Evolutionary conservation across 2,888 invertebrate genomes (phyloP).

Genomic region (Melangyna quadrimaculata): DNA sequence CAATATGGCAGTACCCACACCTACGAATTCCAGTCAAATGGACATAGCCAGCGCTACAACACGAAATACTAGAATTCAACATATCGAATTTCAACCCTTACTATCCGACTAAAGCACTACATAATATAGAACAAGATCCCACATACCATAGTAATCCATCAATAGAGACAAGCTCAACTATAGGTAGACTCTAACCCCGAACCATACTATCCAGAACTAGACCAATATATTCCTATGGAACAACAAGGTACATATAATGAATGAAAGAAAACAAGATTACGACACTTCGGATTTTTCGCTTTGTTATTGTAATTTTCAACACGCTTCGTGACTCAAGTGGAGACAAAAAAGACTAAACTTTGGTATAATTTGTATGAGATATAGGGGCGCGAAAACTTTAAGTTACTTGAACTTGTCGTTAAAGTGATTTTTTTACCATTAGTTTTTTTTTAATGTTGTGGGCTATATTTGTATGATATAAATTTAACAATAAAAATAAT

Average conservation of each 20-base stretch:
- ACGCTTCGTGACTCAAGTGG: too few relatives aligned
- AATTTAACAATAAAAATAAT: too few relatives aligned
- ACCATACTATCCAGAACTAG: not conserved
- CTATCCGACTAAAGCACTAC: slow-evolving; percentile 1
- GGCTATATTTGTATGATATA: too few relatives aligned
- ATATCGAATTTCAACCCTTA: not conserved
- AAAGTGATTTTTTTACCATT: too few relatives aligned
- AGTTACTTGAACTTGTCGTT: too few relatives aligned
- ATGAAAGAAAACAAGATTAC: not conserved
- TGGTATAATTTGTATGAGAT: too few relatives aligned
- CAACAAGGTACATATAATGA: not conserved
- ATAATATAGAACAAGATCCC: slow-evolving; percentile 17
- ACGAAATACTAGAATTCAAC: slow-evolving; percentile 6
- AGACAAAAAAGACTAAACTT: too few relatives aligned
- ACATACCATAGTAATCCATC: not conserved
- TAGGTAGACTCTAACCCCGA: not conserved
- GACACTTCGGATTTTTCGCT: slow-evolving; percentile 6
- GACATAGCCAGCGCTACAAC: slow-evolving; percentile 20
- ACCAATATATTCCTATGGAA: not conserved
- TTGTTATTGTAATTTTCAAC: too few relatives aligned
- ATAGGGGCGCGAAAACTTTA: too few relatives aligned
- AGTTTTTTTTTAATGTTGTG: too few relatives aligned
- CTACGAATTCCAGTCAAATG: not conserved
- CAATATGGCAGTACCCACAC: not conserved
- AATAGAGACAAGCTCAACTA: not conserved